Percentiles rank a stretch among this genome's conserved stretches.
phyloP scores from a whole-genome alignment of 1,140 invertebrate genomes.

The Drosophila neocordata region DNA sequence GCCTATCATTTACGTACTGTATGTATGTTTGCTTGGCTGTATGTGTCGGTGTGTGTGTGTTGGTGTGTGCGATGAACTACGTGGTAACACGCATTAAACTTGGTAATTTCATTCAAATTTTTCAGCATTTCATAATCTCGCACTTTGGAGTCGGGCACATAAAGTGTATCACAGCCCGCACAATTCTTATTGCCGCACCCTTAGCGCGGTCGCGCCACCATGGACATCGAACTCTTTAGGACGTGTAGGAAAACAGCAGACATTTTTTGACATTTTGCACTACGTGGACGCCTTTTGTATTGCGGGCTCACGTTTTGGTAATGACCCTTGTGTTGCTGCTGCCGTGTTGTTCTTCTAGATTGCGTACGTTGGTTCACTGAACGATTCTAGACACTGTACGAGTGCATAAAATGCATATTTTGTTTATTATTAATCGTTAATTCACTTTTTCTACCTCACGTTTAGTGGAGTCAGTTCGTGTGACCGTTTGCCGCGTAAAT shows the following conservation, averaged over 20 bases:
- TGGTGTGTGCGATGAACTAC: slow-evolving; percentile 50
- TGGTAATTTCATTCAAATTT: slow-evolving; percentile 54
- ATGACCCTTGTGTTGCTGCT: slow-evolving; percentile 5
- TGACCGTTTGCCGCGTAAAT: slow-evolving; percentile 5
- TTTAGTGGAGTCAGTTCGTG: slow-evolving; percentile 43
- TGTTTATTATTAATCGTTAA: slow-evolving; percentile 29
- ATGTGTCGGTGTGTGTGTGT: slow-evolving; percentile 23
- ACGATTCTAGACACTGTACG: slow-evolving; percentile 28
- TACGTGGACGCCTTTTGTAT: slow-evolving; percentile 60
- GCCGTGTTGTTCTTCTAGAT: background rate
- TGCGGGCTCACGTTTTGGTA: background rate
- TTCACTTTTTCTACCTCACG: slow-evolving; percentile 48
- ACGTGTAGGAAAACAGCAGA: slow-evolving; percentile 52
- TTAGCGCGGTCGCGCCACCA: slow-evolving; percentile 33
- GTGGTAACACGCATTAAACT: slow-evolving; percentile 75
- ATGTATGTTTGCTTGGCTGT: slow-evolving; percentile 29
- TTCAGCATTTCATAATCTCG: slow-evolving; percentile 66
- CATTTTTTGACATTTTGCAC: slow-evolving; percentile 68
- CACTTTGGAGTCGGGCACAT: slow-evolving; percentile 56
- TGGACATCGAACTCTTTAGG: slow-evolving; percentile 36
- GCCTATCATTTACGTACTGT: slow-evolving; percentile 1
- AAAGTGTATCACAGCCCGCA: slow-evolving; percentile 6
- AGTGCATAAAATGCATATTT: slow-evolving; percentile 22
- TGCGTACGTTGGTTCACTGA: slow-evolving; percentile 11
- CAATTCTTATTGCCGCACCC: slow-evolving; percentile 53